Conservation (phyloP, 2,888 invertebrate genomes). For the Allacma fusca region DNA sequence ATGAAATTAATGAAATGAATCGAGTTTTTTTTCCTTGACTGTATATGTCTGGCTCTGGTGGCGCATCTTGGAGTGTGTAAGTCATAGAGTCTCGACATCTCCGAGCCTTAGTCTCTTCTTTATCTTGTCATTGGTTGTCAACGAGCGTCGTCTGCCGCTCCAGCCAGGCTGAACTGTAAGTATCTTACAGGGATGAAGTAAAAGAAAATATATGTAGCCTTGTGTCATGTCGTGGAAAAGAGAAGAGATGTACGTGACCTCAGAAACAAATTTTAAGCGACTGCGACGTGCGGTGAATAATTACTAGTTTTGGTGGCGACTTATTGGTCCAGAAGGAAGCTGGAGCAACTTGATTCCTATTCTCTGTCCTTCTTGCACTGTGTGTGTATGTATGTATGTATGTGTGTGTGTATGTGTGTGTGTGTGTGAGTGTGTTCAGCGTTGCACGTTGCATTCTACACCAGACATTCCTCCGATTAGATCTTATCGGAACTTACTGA, state of each 20-base stretch:
- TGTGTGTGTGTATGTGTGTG: neutral
- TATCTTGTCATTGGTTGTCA: conserved; percentile 41
- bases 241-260: conserved; percentile 60
- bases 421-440: neutral
- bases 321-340: conserved; percentile 35
- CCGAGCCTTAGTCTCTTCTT: conserved; percentile 33
- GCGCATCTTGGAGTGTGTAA: neutral
- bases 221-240: conserved; percentile 46
- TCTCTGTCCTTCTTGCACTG: conserved; percentile 1
- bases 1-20: conserved; percentile 55
- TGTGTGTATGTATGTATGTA: neutral
- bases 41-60: neutral
- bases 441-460: conserved; percentile 33
- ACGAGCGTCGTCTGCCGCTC: conserved; percentile 22
- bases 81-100: conserved; percentile 7
- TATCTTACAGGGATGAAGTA: neutral
- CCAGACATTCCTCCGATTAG: conserved; percentile 49
- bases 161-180: neutral
- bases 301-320: conserved; percentile 50
- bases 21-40: conserved; percentile 43
- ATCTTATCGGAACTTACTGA: conserved; percentile 54
- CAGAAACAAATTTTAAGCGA: conserved; percentile 61
- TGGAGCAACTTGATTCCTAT: conserved; percentile 34
- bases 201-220: conserved; percentile 4
- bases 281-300: conserved; percentile 60